These are phyloP conservation scores for Melikaiella ostensackeni DNA, from an alignment of 2,888 invertebrate genomes.

Conservation along the genomic window DNA sequence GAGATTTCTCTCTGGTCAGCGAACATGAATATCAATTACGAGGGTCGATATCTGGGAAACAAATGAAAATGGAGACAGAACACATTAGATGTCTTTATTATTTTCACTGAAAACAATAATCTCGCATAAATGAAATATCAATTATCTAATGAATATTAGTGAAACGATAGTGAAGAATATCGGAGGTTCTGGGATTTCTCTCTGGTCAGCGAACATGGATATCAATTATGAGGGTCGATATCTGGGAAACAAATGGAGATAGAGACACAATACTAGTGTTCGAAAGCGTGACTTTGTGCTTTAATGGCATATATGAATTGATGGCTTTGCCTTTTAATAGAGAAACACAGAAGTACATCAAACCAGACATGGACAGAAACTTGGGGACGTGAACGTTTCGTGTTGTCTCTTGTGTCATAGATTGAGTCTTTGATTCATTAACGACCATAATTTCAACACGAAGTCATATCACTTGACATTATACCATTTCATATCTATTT, in stretches of 20 bases:
- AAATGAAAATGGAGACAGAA: too few species aligned
- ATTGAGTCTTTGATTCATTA: neutral
- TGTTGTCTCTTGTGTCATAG: constrained; percentile 6
- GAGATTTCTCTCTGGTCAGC: too few species aligned
- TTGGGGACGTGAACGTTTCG: constrained; percentile 13
- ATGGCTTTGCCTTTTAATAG: constrained; percentile 37
- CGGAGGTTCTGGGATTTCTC: neutral
- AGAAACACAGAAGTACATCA: constrained; percentile 34
- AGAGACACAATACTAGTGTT: constrained; percentile 37
- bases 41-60: too few species aligned
- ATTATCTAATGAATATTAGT: neutral
- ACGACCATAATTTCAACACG: neutral
- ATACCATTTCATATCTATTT: too few species aligned
- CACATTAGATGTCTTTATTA: too few species aligned
- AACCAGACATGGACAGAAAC: constrained; percentile 20
- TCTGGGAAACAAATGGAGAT: constrained; percentile 35
- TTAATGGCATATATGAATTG: constrained; percentile 37
- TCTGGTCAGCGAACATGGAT: constrained; percentile 3
- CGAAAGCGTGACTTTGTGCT: constrained; percentile 25
- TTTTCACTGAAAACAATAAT: too few species aligned
- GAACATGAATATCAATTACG: too few species aligned
- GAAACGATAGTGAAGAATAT: neutral
- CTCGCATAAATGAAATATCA: too few species aligned
- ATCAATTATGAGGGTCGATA: constrained; percentile 35
- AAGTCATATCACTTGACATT: too few species aligned